These are phyloP conservation scores for Oreocharis arfaki DNA, from an alignment of 2,113 vertebrate genomes.

Conservation along the genomic window DNA sequence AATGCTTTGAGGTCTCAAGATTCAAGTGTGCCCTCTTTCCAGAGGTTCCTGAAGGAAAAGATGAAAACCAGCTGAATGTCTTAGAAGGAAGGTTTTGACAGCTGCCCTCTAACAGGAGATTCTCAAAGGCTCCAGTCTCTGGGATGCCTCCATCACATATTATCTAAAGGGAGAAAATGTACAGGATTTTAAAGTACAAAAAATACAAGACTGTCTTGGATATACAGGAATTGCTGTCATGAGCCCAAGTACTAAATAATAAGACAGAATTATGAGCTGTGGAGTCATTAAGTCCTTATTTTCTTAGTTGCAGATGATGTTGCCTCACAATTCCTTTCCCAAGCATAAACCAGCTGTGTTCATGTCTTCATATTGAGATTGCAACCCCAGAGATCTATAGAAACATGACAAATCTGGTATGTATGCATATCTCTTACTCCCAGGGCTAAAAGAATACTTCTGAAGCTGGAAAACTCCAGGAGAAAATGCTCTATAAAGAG, in stretches of 20 bases:
- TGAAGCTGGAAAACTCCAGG: background rate
- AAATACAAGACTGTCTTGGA: background rate
- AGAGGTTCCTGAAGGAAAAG: background rate
- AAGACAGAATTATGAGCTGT: background rate
- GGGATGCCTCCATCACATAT: background rate
- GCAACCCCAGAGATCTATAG: background rate
- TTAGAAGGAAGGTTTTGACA: background rate
- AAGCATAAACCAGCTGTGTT: background rate
- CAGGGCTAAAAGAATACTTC: background rate
- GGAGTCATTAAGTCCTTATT: background rate
- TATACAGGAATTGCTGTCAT: background rate
- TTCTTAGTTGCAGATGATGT: background rate
- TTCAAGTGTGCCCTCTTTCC: background rate
- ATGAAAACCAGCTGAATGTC: background rate
- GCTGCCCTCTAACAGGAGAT: background rate
- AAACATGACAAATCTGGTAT: background rate
- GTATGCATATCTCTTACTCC: background rate
- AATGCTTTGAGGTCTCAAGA: background rate
- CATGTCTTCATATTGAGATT: background rate
- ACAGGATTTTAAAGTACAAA: background rate
- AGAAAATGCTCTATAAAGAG: conserved; percentile 4
- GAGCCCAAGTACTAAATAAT: background rate
- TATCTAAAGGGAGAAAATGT: background rate
- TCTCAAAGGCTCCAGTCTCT: background rate
- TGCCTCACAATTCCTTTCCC: background rate